phyloP scores from a whole-genome alignment of 2,113 vertebrate genomes.

The Tonatia bakeri region DNA sequence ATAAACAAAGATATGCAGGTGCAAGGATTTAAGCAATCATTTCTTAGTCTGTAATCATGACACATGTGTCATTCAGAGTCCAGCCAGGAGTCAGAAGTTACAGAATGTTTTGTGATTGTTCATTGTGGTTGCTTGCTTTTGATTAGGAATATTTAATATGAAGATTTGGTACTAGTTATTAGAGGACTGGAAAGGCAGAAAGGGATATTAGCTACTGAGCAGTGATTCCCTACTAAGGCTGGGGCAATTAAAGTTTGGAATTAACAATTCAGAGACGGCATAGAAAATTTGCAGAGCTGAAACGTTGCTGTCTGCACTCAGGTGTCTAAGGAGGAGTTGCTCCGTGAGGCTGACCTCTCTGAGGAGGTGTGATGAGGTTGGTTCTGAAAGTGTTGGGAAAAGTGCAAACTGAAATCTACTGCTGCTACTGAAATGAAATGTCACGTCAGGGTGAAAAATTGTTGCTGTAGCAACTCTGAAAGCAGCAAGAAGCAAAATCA shows the following conservation, averaged over 20 bases:
- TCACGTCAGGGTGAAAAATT: neutral
- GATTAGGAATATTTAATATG: neutral
- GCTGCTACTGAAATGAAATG: neutral
- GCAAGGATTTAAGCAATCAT: neutral
- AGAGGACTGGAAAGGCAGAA: neutral
- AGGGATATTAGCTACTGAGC: neutral
- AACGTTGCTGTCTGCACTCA: neutral
- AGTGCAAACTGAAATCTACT: neutral
- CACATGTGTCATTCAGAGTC: neutral
- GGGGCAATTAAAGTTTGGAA: neutral
- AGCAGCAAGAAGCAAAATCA: neutral
- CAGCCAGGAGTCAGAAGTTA: neutral
- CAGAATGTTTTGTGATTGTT: neutral
- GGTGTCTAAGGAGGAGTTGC: neutral
- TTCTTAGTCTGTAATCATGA: neutral
- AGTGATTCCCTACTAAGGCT: neutral
- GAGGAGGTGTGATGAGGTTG: neutral
- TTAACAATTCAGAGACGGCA: neutral
- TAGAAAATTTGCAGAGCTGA: neutral
- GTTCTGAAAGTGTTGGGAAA: slow-evolving; percentile 3
- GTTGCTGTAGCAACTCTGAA: neutral
- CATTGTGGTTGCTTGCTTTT: neutral
- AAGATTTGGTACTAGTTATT: neutral
- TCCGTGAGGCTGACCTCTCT: neutral
- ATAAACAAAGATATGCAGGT: neutral